phyloP scores from a whole-genome alignment of 2,888 invertebrate species.

The Hypercompe scribonia region DNA sequence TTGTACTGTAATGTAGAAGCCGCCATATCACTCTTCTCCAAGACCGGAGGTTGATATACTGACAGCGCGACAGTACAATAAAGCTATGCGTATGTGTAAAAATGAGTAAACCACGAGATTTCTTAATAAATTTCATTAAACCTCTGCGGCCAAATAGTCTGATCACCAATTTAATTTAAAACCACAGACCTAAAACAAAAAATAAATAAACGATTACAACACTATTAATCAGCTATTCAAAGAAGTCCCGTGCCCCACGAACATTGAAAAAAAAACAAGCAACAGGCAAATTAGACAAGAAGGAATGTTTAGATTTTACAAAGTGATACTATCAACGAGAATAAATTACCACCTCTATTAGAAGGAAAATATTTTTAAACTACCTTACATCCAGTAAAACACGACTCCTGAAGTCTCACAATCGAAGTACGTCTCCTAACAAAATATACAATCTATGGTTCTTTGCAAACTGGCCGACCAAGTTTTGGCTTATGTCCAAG shows the following conservation, averaged over 20 bases:
- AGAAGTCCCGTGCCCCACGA: constrained; percentile 6
- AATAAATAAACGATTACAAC: constrained; percentile 20
- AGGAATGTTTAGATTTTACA: constrained; percentile 51
- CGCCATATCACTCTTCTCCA: no score
- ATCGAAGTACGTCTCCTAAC: constrained; percentile 27
- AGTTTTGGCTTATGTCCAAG: constrained; percentile 61
- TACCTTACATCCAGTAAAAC: constrained; percentile 31
- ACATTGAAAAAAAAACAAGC: constrained; percentile 19
- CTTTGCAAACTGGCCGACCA: constrained; percentile 48
- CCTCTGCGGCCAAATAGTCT: constrained; percentile 2
- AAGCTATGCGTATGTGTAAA: no score
- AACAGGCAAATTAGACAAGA: constrained; percentile 30
- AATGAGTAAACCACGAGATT: background rate
- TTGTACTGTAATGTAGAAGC: no score
- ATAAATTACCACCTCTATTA: constrained; percentile 54
- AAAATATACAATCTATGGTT: constrained; percentile 39
- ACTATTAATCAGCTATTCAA: constrained; percentile 34
- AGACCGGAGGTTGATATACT: no score
- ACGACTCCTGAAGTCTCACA: constrained; percentile 21
- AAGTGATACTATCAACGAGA: constrained; percentile 41
- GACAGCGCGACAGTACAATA: no score
- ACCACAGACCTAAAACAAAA: constrained; percentile 16
- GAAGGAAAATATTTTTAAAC: constrained; percentile 42
- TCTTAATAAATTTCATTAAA: background rate
- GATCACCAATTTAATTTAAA: constrained; percentile 26